A percentile compares a stretch with the other conserved stretches of the same genome.
phyloP scores from a whole-genome alignment of 2,888 invertebrate species.

The Lycocerus yunnanus region DNA sequence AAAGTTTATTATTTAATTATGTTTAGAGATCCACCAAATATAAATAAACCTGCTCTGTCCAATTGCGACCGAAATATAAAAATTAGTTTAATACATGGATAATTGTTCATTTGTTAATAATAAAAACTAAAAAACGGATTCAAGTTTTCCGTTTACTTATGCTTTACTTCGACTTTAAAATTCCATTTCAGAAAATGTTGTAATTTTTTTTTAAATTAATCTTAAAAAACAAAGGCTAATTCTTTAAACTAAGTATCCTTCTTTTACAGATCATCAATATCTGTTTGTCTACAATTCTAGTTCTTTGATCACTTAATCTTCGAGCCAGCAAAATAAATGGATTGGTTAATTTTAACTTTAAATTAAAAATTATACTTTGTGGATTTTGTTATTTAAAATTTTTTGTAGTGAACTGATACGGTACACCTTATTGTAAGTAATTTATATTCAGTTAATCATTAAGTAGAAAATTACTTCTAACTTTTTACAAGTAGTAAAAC shows the following conservation, averaged over 20 bases:
- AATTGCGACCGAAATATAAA: too few relatives aligned
- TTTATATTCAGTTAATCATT: constrained; percentile 16
- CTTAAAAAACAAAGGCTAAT: background rate
- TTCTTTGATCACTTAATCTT: background rate
- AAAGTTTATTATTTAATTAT: background rate
- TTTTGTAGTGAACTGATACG: background rate
- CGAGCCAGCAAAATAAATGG: background rate
- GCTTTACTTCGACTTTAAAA: too few relatives aligned
- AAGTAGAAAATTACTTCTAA: constrained; percentile 12
- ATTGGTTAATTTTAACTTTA: background rate
- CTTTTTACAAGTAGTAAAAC: background rate
- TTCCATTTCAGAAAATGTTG: background rate
- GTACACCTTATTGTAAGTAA: background rate
- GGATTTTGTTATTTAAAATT: background rate
- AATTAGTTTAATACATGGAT: too few relatives aligned
- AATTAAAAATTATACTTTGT: background rate
- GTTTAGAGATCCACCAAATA: background rate
- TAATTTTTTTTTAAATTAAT: background rate
- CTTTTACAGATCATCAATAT: constrained; percentile 29
- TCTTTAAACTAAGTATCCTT: background rate
- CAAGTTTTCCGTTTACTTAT: too few relatives aligned
- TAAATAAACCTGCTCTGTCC: too few relatives aligned
- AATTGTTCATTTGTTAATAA: too few relatives aligned
- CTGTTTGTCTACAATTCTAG: constrained; percentile 22
- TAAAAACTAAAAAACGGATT: too few relatives aligned